Evolutionary conservation across 2,797 vertebrate genomes (phyloP), one percentile per base, ranked within the genome.

Genomic region (Zalophus californianus): DNA sequence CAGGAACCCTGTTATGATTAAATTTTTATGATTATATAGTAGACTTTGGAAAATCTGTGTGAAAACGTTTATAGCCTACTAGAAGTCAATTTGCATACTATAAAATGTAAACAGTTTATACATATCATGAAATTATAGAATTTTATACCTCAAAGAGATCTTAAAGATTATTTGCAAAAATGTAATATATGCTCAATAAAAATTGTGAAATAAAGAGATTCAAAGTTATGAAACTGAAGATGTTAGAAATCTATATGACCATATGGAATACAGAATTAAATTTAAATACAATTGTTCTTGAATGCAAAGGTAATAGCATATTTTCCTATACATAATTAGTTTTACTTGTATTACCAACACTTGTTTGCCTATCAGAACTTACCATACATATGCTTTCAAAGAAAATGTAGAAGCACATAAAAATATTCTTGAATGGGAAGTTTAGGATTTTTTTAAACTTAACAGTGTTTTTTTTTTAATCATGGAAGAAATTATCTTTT

Each of bases 181-280:
- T 70, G 20, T 0, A 94, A 41, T 78, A 82, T 2, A 60, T 79
- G 20, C 4, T 66, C 44, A 91, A 70, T 41, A 86, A 86, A 75
- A 91, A 86, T 56, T 88, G 1, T 66, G 12, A 7, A n/a, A 86
- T 70, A 5, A 82, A 5, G 6, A 6, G 0, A 62, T 96, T 86
- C 18, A 72, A 84, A 94, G 1, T 38, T 68, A 93, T 32, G 12
- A 93, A 85, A 90, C 5, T 38, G 16, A 90, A 92, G 21, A 93
- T 83, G 27, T 82, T 78, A 70, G 12, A 85, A 13, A 86, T 66
- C 9, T 16, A 87, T 29, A 54, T 29, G 10, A 27, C n/a, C 0
- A 85, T n/a, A 70, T 35, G 41, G 85, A 82, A 83, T 60, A 20
- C 4, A 86, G 16, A 95, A 93, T 93, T 82, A 88, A 91, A 21